A percentile compares a stretch with the other conserved stretches of the same genome.
Evolutionary conservation across 2,888 invertebrate species (phyloP).

Genomic region (Ypsolopha scabrella): DNA sequence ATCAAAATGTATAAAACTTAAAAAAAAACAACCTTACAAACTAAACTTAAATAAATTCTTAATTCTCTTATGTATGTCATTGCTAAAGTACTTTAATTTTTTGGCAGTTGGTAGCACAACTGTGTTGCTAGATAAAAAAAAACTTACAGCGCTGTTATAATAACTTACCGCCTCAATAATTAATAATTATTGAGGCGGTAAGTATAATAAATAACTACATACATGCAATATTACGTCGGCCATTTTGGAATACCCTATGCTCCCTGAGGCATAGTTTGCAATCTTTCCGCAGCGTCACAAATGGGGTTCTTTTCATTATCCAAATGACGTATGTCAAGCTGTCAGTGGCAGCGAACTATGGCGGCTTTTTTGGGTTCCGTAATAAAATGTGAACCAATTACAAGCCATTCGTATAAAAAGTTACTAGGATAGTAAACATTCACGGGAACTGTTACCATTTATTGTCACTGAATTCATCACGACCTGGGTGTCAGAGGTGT

Average conservation of each 20-base stretch:
- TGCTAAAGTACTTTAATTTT: too few species aligned
- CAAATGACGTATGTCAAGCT: conserved; percentile 1
- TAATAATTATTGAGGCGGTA: too few species aligned
- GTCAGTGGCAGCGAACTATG: not conserved
- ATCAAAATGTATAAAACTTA: too few species aligned
- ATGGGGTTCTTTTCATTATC: conserved; percentile 4
- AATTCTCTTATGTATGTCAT: too few species aligned
- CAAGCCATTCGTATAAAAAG: not conserved
- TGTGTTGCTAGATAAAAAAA: too few species aligned
- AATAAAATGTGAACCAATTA: not conserved
- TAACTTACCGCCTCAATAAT: too few species aligned
- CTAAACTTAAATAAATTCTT: too few species aligned
- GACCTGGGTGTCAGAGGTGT: not conserved
- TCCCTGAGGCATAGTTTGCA: not conserved
- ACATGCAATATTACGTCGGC: not conserved
- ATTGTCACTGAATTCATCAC: not conserved
- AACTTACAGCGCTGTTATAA: too few species aligned
- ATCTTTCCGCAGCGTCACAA: conserved; percentile 1
- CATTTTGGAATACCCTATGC: not conserved
- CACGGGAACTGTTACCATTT: not conserved
- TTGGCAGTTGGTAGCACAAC: too few species aligned
- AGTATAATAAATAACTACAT: not conserved
- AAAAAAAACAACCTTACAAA: too few species aligned
- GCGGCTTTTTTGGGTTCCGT: not conserved
- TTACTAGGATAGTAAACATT: not conserved